phyloP scores from a whole-genome alignment of 2,797 vertebrate species.

The Rhinichthys osculus region DNA sequence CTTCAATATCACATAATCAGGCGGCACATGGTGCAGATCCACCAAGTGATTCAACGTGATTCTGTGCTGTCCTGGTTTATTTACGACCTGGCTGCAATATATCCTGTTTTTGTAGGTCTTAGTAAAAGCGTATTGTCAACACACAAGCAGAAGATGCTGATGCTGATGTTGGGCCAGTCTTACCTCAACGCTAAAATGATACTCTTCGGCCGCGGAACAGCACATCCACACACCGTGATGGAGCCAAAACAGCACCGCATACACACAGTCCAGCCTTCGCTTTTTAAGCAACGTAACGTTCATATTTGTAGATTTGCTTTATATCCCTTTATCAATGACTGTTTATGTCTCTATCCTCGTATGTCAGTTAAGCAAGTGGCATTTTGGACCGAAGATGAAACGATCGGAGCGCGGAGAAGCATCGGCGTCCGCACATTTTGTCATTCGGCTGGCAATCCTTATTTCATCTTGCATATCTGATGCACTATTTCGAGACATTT shows the following conservation, averaged over 20 bases:
- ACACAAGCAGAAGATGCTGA: constrained; percentile 46
- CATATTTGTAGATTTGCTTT: constrained; percentile 87
- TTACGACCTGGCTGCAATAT: neutral
- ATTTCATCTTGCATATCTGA: constrained; percentile 38
- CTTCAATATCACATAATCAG: constrained; percentile 7
- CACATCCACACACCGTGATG: constrained; percentile 91
- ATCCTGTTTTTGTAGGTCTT: neutral
- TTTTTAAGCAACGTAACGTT: constrained; percentile 86
- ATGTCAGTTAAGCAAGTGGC: constrained; percentile 59
- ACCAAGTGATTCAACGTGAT: constrained; percentile 6
- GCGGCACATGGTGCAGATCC: neutral
- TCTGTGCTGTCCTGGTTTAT: neutral
- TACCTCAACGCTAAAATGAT: constrained; percentile 98
- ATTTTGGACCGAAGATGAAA: constrained; percentile 53
- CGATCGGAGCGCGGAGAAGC: constrained; percentile 49
- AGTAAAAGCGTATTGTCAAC: neutral
- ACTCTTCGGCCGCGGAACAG: constrained; percentile 88
- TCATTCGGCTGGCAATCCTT: constrained; percentile 35
- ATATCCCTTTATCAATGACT: constrained; percentile 55
- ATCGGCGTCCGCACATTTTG: constrained; percentile 48
- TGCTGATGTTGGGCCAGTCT: constrained; percentile 70
- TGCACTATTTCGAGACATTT: constrained; percentile 49
- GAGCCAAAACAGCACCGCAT: constrained; percentile 87
- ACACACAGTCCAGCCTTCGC: constrained; percentile 88
- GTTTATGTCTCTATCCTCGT: constrained; percentile 50